These are phyloP conservation scores for Brassicogethes aeneus DNA, from an alignment of 2,888 invertebrate species.

Conservation along the genomic window DNA sequence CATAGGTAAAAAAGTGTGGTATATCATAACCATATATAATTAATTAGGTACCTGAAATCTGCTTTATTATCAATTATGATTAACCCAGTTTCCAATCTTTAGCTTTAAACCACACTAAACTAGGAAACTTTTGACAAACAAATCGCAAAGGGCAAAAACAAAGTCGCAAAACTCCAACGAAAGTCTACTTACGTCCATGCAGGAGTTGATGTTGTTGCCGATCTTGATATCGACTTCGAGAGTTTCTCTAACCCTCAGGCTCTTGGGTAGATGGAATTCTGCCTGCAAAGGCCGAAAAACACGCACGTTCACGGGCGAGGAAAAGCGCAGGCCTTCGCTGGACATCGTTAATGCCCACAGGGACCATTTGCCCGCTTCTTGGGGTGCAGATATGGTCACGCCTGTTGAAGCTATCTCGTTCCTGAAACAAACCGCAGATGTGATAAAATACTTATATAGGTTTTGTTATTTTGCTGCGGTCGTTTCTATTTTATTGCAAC, in stretches of 20 bases:
- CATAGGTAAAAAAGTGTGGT: too few species aligned
- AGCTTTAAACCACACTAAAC: too few species aligned
- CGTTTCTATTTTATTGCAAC: slow-evolving; percentile 2
- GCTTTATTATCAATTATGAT: too few species aligned
- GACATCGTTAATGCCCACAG: slow-evolving; percentile 54
- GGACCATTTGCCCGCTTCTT: slow-evolving; percentile 56
- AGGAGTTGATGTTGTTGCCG: slow-evolving; percentile 57
- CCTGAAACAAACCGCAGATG: slow-evolving; percentile 34
- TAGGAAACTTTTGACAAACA: too few species aligned
- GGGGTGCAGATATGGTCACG: slow-evolving; percentile 50
- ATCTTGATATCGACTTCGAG: slow-evolving; percentile 62
- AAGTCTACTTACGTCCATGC: slow-evolving; percentile 62
- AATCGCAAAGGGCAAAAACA: too few species aligned
- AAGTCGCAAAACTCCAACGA: too few species aligned
- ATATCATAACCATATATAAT: too few species aligned
- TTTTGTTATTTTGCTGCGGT: slow-evolving; percentile 4
- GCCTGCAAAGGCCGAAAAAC: slow-evolving; percentile 55
- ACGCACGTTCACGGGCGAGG: slow-evolving; percentile 49
- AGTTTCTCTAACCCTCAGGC: slow-evolving; percentile 53
- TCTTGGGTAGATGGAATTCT: slow-evolving; percentile 52
- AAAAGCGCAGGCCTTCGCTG: slow-evolving; percentile 44
- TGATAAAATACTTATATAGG: slow-evolving; percentile 6
- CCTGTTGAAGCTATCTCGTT: slow-evolving; percentile 50
- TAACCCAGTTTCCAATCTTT: too few species aligned
- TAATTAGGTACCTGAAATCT: too few species aligned